Percentiles rank a stretch among this genome's conserved stretches.
These are phyloP conservation scores for Gobiocypris rarus DNA, from an alignment of 2,113 vertebrate genomes.

Conservation along the genomic window DNA sequence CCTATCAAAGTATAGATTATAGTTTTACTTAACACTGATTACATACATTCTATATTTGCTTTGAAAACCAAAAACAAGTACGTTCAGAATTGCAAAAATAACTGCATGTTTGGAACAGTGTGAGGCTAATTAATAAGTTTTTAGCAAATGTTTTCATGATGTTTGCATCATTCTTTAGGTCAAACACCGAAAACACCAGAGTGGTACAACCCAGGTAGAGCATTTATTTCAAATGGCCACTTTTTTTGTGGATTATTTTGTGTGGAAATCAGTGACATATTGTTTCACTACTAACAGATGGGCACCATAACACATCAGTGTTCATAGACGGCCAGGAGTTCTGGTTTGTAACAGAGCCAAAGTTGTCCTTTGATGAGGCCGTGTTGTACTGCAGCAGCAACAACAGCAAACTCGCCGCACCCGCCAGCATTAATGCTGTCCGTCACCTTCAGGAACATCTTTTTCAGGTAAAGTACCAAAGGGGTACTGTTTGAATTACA, in stretches of 20 bases:
- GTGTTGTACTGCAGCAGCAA: conserved; percentile 80
- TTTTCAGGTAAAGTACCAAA: conserved; percentile 44
- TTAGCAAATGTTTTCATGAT: background rate
- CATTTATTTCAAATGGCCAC: background rate
- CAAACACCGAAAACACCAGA: conserved; percentile 79
- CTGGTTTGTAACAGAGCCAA: conserved; percentile 86
- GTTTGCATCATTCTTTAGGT: conserved; percentile 73
- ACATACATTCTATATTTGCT: background rate
- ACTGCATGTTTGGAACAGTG: background rate
- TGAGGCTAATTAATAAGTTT: background rate
- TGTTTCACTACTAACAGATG: conserved; percentile 66
- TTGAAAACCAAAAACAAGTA: background rate
- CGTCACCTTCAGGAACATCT: conserved; percentile 63
- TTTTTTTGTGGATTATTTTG: background rate
- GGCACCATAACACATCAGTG: conserved; percentile 81
- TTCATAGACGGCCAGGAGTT: conserved; percentile 88
- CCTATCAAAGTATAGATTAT: background rate
- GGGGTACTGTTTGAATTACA: too few species aligned
- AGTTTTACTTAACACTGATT: background rate
- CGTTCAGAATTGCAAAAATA: background rate
- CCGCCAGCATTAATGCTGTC: conserved; percentile 68
- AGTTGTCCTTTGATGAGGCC: conserved; percentile 84
- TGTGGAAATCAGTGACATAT: background rate
- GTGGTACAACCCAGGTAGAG: conserved; percentile 92
- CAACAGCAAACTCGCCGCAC: conserved; percentile 81